Evolutionary conservation across 1,140 invertebrate species (phyloP), one percentile per base, ranked within the genome.

Genomic region (Triops cancriformis): DNA sequence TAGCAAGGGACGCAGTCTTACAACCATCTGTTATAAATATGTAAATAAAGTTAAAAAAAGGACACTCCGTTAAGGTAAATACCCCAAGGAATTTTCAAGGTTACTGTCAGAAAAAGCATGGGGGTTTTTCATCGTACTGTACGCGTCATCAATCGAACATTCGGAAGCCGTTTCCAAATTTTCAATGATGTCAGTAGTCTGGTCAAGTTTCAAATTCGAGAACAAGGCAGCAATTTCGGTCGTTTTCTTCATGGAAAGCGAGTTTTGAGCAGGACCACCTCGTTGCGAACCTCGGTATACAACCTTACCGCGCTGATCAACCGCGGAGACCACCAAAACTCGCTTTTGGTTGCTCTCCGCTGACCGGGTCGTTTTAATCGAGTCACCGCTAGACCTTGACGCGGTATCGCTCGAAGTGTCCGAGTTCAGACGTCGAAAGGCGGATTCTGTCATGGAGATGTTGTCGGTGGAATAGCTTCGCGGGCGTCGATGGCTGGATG

Each of bases 201-300:
- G 81, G 72, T 83, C 82, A 18, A 85, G 73, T 45, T 89, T 87
- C 45, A 91, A 88, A 82, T 92, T 90, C 0, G 91, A 91, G 82
- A 95, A 95, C 5, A 94, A 85, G 0, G 93, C 93, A 0, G 93
- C 93, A 79, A 94, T 94, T 84, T 95, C 94, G 0, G 93, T 92
- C 12, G 91, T 91, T 83, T 95, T 94, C 83, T 95, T 94, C 31
- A 92, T 92, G 0, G 94, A 85, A 0, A 92, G 37, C 11, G 41
- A 27, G 72, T 45, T 43, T n/a, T 76, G 75, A 27, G 75, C 28
- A 43, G 75, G 64, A 11, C 75, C 75, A 76, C 26, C 75, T 28
- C 42, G 28, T n/a, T 43, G 64, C 77, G 72, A 64, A 27, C 78
- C 73, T 76, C 78, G 79, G 80, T 84, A 85, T 43, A 84, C 81